A percentile compares a stretch with the other conserved stretches of the same genome.
Evolutionary conservation across 2,797 vertebrate genomes (phyloP).

Genomic region (Dicrostonyx torquatus): DNA sequence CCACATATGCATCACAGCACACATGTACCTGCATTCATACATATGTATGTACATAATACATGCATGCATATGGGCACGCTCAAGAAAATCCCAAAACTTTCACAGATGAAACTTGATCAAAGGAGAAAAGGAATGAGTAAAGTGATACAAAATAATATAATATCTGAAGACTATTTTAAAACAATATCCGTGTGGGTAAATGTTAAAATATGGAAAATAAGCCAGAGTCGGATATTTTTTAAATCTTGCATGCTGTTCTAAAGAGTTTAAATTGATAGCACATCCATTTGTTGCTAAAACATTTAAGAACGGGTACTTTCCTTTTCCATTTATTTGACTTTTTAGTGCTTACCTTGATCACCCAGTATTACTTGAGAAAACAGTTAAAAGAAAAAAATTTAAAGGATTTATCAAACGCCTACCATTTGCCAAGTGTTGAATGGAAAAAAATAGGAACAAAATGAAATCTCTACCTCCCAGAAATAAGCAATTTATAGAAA

Average conservation of each 20-base stretch:
- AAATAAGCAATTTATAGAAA: conserved; percentile 24
- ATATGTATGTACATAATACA: background rate
- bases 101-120: background rate
- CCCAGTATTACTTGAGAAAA: background rate
- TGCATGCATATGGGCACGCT: no score
- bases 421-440: background rate
- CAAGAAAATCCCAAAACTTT: background rate
- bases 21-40: no score
- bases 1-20: background rate
- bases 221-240: background rate
- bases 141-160: background rate
- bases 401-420: conserved; percentile 1
- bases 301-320: conserved; percentile 4
- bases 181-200: background rate
- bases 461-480: conserved; percentile 3
- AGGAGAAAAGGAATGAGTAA: conserved; percentile 1
- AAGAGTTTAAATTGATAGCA: background rate
- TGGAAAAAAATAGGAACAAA: background rate
- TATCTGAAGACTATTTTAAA: background rate
- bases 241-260: background rate
- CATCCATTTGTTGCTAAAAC: conserved; percentile 24
- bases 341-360: background rate
- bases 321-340: background rate
- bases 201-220: background rate
- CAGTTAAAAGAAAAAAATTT: background rate